Base-by-base conservation (phyloP, 2,797 vertebrate species). In the Synanceia verrucosa region DNA sequence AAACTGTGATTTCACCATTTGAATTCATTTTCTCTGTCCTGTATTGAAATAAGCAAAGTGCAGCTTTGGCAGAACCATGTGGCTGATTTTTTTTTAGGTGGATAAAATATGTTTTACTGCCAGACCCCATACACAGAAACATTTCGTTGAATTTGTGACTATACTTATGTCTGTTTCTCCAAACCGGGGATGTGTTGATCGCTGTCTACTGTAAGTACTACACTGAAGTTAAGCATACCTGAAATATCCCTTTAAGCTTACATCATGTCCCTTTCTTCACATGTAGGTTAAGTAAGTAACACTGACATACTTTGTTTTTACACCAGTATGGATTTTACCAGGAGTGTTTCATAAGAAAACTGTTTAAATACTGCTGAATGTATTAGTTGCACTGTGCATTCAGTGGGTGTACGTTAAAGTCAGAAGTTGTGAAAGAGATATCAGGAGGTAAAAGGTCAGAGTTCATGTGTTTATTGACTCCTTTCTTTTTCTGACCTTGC, bases 401-500 rank as follows among this genome's bases (percentile, higher is more conserved):
- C 65, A 55, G 36, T 4, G 39, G 2, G 2, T 34, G 36, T 3
- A 34, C 14, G 28, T 39, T 39, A 37, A 9, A 23, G 4, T n/a
- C 0, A 2, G 3, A 34, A n/a, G 33, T 34, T 53, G 52, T 55
- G 16, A 65, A 53, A 60, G 31, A 68, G n/a, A 57, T 8, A 43
- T 36, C n/a, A 57, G 13, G 12, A 50, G 34, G 37, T 47, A 28
- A 50, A 51, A 64, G 68, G 21, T 78, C 51, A 64, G 28, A 67
- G 41, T 26, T 74, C 23, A 36, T 18, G 5, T 65, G 24, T 76
- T 71, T 73, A 71, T 61, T 46, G 34, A n/a, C 36, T 60, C 23
- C 34, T 9, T 31, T 51, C 61, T 51, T 52, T 47, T 68, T 39
- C 41, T 83, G 81, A 60, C 79, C 59, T 81, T 26, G 48, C n/a